Percentiles rank a stretch among this genome's conserved stretches.
Evolutionary conservation across 2,888 invertebrate genomes (phyloP).

Genomic region (Norana najaformis): DNA sequence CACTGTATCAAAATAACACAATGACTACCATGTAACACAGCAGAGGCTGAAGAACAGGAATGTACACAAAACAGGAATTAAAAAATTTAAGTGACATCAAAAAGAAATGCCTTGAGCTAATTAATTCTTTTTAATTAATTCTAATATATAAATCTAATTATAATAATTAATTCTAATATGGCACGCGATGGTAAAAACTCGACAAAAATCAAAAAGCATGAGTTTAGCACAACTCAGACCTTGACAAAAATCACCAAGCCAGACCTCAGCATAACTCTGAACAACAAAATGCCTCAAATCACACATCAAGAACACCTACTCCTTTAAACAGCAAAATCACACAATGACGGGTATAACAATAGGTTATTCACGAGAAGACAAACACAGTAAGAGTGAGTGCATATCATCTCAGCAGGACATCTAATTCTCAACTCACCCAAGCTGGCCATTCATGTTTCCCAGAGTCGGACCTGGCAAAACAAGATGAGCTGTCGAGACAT

Average conservation of each 20-base stretch:
- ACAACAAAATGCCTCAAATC: too few species aligned
- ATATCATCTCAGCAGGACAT: not conserved
- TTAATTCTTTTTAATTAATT: too few species aligned
- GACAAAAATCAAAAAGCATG: not conserved
- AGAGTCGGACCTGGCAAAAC: slow-evolving; percentile 17
- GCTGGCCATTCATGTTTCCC: slow-evolving; percentile 9
- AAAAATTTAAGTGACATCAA: not conserved
- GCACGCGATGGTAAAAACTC: not conserved
- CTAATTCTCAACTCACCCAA: slow-evolving; percentile 7
- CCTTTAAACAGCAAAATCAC: too few species aligned
- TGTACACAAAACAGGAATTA: not conserved
- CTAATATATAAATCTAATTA: too few species aligned
- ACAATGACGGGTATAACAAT: not conserved
- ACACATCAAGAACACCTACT: too few species aligned
- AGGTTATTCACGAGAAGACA: not conserved
- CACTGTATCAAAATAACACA: too few species aligned
- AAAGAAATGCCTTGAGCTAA: not conserved
- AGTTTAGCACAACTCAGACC: not conserved
- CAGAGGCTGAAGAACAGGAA: not conserved
- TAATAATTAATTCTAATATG: too few species aligned
- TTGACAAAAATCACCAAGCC: not conserved
- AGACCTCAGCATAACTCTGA: not conserved
- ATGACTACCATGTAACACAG: too few species aligned
- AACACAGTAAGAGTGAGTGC: not conserved
- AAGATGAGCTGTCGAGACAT: slow-evolving; percentile 9